Evolutionary conservation across 2,888 invertebrate genomes (phyloP).

Genomic region (Platerodrilus igneus): DNA sequence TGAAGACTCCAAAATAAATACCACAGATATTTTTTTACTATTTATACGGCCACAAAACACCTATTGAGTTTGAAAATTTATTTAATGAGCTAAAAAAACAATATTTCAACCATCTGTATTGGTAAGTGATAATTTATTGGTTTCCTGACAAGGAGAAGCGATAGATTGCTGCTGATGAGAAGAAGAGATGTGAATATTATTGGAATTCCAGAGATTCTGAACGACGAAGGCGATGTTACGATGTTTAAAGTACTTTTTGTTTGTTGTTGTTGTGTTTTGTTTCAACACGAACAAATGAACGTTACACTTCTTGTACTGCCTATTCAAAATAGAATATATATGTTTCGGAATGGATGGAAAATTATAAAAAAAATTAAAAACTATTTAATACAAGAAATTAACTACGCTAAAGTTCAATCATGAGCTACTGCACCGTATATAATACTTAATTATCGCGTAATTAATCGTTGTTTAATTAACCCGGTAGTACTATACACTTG

Average conservation of each 20-base stretch:
- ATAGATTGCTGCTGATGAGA: slow-evolving; percentile 10
- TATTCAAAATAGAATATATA: too few relatives aligned
- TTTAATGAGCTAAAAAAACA: slow-evolving; percentile 48
- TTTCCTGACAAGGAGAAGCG: slow-evolving; percentile 27
- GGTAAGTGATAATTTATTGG: slow-evolving; percentile 45
- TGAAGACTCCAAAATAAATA: slow-evolving; percentile 42
- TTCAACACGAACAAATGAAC: slow-evolving; percentile 48
- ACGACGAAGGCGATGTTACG: slow-evolving; percentile 48
- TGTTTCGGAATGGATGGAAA: too few relatives aligned
- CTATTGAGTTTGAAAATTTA: slow-evolving; percentile 46
- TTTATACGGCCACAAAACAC: slow-evolving; percentile 43
- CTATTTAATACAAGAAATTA: too few relatives aligned
- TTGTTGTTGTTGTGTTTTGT: slow-evolving; percentile 43
- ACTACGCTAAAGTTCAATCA: too few relatives aligned
- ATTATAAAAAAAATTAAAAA: too few relatives aligned
- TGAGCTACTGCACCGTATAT: too few relatives aligned
- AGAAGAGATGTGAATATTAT: slow-evolving; percentile 29
- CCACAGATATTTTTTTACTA: slow-evolving; percentile 38
- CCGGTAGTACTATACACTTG: too few relatives aligned
- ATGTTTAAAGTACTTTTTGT: slow-evolving; percentile 45
- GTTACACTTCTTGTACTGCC: slow-evolving; percentile 45
- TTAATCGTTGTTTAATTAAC: too few relatives aligned
- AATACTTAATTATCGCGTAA: too few relatives aligned
- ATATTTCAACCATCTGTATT: slow-evolving; percentile 45
- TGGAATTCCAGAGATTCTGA: slow-evolving; percentile 48